These are phyloP conservation scores for Nesoenas mayeri DNA, from an alignment of 2,113 vertebrate species.

Conservation along the genomic window DNA sequence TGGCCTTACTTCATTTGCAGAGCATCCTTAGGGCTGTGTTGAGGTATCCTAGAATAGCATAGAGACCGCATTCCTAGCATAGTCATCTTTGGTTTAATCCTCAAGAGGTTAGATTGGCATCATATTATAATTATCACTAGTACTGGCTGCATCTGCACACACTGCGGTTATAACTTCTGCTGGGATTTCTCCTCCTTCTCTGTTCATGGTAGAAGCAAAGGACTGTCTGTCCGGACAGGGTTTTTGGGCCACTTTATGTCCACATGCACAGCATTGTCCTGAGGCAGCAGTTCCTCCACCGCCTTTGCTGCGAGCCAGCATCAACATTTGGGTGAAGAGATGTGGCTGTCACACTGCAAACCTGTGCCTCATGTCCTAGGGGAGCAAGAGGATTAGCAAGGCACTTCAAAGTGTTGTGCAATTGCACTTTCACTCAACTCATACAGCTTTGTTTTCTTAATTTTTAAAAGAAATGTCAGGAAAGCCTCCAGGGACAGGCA, in stretches of 20 bases:
- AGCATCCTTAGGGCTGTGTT: background rate
- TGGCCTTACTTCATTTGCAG: background rate
- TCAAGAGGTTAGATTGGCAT: background rate
- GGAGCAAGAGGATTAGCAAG: constrained; percentile 44
- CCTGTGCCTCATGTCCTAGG: constrained; percentile 7
- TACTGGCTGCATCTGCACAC: background rate
- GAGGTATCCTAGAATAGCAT: background rate
- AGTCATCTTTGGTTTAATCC: background rate
- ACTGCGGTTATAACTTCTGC: accelerated
- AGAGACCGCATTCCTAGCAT: background rate
- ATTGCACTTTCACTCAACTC: constrained; percentile 55
- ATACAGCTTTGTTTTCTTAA: background rate
- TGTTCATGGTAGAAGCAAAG: background rate
- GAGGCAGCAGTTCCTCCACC: background rate
- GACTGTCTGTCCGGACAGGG: background rate
- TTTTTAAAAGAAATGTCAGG: constrained; percentile 6
- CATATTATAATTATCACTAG: background rate
- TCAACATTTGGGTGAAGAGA: background rate
- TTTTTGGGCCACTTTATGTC: background rate
- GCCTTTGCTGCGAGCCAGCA: background rate
- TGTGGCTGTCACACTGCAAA: background rate
- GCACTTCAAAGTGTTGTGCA: constrained; percentile 51
- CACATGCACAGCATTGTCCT: accelerated
- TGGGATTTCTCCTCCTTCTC: background rate
- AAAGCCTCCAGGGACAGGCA: background rate